Base-by-base conservation (phyloP, 2,888 invertebrate species). In the Netelia fuscicornis region DNA sequence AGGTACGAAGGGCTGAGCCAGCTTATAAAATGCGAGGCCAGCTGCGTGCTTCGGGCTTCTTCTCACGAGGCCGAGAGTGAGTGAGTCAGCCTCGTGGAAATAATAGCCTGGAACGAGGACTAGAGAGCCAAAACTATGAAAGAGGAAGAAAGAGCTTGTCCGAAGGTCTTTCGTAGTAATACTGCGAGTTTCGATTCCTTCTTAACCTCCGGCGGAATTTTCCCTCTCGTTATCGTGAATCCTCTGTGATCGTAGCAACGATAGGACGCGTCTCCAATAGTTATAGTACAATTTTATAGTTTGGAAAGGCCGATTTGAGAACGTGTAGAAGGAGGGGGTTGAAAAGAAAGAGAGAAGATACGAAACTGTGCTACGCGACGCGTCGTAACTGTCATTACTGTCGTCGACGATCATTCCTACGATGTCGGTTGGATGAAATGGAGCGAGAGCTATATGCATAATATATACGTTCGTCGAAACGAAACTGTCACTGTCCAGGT, bases 21-120 rank as follows among this genome's bases (percentile, higher is more conserved):
- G 88, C 85, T 87, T 86, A 87, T 86, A 84, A 83, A 87, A 87
- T 79, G 83, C 70, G 84, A 20, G 71, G 58, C 76, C 87, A 88
- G 88, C 87, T 87, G 87, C 84, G 87, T 83, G 58, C 85, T 81
- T 70, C 75, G 70, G 67, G 81, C 70, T 85, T 85, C 76, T 86
- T 88, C 88, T 85, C 88, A 87, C 87, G 87, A 84, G 74, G 81
- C 85, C 77, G 65, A 72, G 65, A 65, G 71, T 65, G 70, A 70
- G 75, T 44, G 72, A 83, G 52, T 77, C 81, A 87, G 65, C 74
- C 86, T 76, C 83, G 84, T 78, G 85, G 81, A 87, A 87, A 85
- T 85, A 86, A 86, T 84, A 84, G 75, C 30, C 65, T 44, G 48
- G 82, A 72, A 67, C 68, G 85, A 79, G 81, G 58, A 58, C 62